Conservation (phyloP, 1,140 invertebrate species). For the Octopus sinensis region DNA sequence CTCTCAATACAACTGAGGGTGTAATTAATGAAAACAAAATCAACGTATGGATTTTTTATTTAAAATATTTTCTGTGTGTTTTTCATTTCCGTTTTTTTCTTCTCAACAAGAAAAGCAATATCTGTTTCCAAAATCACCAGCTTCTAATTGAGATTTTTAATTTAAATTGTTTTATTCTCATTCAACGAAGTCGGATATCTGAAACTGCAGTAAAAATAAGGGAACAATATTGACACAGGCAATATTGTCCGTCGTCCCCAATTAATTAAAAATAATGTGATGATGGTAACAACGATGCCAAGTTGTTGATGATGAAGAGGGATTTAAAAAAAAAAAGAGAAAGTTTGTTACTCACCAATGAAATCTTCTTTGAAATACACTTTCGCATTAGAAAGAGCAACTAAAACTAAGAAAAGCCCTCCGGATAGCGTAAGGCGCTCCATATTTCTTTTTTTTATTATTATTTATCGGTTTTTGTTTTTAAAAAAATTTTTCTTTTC, state of each 20-base stretch:
- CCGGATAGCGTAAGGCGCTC: slow-evolving; percentile 30
- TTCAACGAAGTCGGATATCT: background rate
- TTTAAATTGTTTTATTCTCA: background rate
- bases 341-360: slow-evolving; percentile 34
- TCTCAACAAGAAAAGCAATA: too few species aligned
- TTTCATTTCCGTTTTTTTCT: too few species aligned
- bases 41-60: too few species aligned
- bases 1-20: too few species aligned
- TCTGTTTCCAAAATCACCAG: too few species aligned
- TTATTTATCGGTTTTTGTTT: background rate
- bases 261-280: background rate
- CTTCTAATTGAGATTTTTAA: too few species aligned
- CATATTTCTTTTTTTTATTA: background rate
- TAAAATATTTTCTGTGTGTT: too few species aligned
- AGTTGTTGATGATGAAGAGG: background rate
- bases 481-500: background rate
- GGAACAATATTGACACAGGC: background rate
- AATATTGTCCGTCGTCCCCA: background rate
- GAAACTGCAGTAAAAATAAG: background rate
- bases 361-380: slow-evolving; percentile 52
- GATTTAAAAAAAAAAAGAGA: background rate
- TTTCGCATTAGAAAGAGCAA: slow-evolving; percentile 40
- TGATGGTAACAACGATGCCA: background rate
- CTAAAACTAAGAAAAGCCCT: slow-evolving; percentile 36
- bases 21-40: too few species aligned